Evolutionary conservation across 2,888 invertebrate species (phyloP), one percentile per base, ranked within the genome.

Genomic region (Hedychridium roseum): DNA sequence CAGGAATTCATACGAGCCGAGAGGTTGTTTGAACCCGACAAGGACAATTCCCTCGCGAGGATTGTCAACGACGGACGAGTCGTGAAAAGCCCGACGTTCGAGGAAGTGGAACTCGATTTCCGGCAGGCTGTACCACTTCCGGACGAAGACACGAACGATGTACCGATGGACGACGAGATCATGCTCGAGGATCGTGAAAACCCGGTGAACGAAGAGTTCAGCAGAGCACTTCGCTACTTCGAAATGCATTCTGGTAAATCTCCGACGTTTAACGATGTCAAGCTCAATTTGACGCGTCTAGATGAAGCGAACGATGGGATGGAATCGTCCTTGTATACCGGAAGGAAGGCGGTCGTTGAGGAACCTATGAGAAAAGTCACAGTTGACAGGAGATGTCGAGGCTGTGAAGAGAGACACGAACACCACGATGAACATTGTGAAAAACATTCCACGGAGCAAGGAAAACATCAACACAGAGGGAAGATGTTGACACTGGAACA

Each of bases 31-130:
- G 64, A 77, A 61, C 68, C 71, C 0, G 68, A 70, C 16, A 64
- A 65, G 30, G 76, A 77, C 20, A 77, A 77, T 51, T 70, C 74
- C 0, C 26, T 74, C 5, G 66, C 73, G 1, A 69, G 76, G 46
- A 71, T 78, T 38, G 68, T 76, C 1, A 77, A 78, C 32, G 69
- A 78, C 26, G 77, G 75, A 0, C 26, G 32, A 1, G 50, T 74
- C 7, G 54, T 73, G 1, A 76, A 77, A 37, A 71, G 67, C 42
- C 70, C 69, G 1, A 68, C 72, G 0, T 51, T 64, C 1, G 68
- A 70, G 11, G 66, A 76, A 12, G 36, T 72, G 6, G 77, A 78
- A 9, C 26, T 68, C 1, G 70, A 76, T 17, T 79, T 78, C 32
- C 57, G 64, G 26, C 57, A 66, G 34, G 60, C 63, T 1, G 58